Evolutionary conservation across 92 coral and sea anemone species (phyloP).

Genomic region (Paramuricea clavata): DNA sequence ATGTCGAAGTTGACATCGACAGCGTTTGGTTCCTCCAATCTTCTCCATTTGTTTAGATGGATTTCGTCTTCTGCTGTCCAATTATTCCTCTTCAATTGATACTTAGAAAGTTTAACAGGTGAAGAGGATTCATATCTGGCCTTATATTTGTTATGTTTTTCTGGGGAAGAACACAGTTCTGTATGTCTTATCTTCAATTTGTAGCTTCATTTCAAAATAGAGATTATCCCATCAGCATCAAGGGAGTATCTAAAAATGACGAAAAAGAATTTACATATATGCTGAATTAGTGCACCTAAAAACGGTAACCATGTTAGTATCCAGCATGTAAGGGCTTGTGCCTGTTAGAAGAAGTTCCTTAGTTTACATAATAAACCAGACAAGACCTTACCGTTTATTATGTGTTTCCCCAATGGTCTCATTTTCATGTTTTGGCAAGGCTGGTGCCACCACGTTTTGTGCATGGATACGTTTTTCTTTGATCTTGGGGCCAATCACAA

Average conservation of each 20-base stretch:
- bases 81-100: slow-evolving; percentile 18
- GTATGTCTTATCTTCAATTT: slow-evolving; percentile 18
- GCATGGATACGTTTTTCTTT: no score
- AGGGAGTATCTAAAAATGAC: neutral
- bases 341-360: neutral
- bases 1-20: slow-evolving; percentile 12
- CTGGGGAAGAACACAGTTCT: slow-evolving; percentile 43
- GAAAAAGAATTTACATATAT: neutral
- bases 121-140: slow-evolving; percentile 46
- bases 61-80: slow-evolving; percentile 19
- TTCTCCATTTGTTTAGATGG: slow-evolving; percentile 50
- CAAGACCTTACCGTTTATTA: no score
- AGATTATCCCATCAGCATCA: neutral
- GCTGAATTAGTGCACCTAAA: neutral
- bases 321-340: no score
- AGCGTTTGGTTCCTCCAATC: slow-evolving; percentile 9
- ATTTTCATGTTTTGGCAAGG: no score
- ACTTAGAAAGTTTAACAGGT: slow-evolving; percentile 48
- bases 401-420: no score
- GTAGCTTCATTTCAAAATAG: slow-evolving; percentile 35
- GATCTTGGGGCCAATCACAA: no score
- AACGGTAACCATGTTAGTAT: no score
- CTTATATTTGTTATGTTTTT: slow-evolving; percentile 38
- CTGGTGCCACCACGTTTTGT: no score
- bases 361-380: neutral